Conservation (phyloP, 2,113 vertebrate genomes). For the Oenanthe melanoleuca region DNA sequence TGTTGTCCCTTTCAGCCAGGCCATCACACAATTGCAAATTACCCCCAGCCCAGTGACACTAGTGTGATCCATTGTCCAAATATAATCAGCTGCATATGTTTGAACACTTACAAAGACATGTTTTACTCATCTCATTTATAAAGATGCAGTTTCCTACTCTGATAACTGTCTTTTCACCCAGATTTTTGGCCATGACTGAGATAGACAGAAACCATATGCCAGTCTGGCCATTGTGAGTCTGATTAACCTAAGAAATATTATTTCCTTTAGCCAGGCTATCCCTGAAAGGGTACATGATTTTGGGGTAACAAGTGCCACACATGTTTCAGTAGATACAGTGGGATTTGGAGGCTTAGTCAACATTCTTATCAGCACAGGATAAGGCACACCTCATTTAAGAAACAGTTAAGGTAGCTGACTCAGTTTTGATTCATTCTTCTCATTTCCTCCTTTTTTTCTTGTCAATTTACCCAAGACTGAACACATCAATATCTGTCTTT, state of each 20-base stretch:
- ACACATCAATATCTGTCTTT: neutral
- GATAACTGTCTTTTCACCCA: neutral
- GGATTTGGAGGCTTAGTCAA: neutral
- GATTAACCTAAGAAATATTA: neutral
- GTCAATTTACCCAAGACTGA: neutral
- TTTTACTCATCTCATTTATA: neutral
- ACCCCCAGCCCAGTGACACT: neutral
- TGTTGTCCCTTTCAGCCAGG: neutral
- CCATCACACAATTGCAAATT: neutral
- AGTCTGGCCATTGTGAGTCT: neutral
- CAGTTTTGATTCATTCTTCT: conserved; percentile 5
- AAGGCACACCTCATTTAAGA: neutral
- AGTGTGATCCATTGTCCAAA: neutral
- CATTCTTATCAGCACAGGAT: neutral
- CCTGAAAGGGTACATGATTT: neutral
- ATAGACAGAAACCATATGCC: neutral
- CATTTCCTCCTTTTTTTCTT: neutral
- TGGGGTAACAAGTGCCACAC: neutral
- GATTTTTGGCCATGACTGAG: neutral
- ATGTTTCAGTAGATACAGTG: neutral
- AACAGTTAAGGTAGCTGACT: neutral
- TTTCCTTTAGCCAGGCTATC: neutral
- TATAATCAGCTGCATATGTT: neutral
- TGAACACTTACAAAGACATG: neutral
- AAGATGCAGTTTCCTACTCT: neutral